These are phyloP conservation scores for Zootermopsis nevadensis DNA, from an alignment of 2,888 invertebrate species.

Conservation along the genomic window DNA sequence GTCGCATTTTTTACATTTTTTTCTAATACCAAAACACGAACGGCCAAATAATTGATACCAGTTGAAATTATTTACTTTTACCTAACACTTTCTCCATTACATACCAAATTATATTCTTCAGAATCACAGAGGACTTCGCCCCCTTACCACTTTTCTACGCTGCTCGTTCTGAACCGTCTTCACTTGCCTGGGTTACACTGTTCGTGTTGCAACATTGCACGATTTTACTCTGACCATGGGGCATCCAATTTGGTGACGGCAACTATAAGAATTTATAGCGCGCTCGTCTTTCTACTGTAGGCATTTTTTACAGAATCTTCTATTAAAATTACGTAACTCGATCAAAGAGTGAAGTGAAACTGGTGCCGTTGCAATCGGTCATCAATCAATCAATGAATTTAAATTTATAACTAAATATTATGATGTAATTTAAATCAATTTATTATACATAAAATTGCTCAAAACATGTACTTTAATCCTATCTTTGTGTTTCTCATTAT, in stretches of 20 bases:
- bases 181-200: no score
- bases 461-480: constrained; percentile 16
- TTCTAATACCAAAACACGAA: background rate
- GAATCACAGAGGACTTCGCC: no score
- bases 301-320: background rate
- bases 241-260: no score
- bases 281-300: background rate
- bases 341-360: background rate
- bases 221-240: no score
- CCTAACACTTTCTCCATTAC: background rate
- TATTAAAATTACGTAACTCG: no score
- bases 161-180: no score
- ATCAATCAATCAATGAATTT: constrained; percentile 11
- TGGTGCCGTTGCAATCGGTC: constrained; percentile 24
- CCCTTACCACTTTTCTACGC: no score
- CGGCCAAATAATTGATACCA: background rate
- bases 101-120: no score
- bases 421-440: constrained; percentile 25
- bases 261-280: no score
- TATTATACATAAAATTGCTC: constrained; percentile 32
- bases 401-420: background rate
- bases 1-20: background rate
- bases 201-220: no score
- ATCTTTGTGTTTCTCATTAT: background rate
- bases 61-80: background rate